phyloP scores from a whole-genome alignment of 2,888 invertebrate species.

The Peribatodes rhomboidaria region DNA sequence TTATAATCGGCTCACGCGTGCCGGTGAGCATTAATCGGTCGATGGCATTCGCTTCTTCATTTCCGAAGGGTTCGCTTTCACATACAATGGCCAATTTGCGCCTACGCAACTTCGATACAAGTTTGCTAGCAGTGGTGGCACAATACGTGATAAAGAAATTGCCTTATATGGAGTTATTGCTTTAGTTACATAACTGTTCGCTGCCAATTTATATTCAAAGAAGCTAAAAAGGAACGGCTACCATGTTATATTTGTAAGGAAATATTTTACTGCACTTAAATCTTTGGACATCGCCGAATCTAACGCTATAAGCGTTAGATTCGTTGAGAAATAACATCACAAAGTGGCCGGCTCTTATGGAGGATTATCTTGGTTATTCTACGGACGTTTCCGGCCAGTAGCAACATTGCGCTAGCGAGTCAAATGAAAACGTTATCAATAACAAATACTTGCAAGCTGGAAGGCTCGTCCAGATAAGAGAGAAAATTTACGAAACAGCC shows the following conservation, averaged over 20 bases:
- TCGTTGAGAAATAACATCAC: constrained; percentile 1
- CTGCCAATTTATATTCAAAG: constrained; percentile 45
- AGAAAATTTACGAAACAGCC: constrained; percentile 56
- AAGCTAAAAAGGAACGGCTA: constrained; percentile 44
- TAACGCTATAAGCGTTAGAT: neutral
- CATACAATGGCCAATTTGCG: constrained; percentile 50
- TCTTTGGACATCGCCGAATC: neutral
- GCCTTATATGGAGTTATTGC: constrained; percentile 47
- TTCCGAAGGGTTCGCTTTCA: constrained; percentile 45
- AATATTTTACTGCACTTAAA: constrained; percentile 25
- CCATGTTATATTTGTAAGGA: constrained; percentile 37
- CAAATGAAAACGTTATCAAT: constrained; percentile 42
- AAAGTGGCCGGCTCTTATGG: neutral
- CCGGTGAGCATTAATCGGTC: constrained; percentile 38
- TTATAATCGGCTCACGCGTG: constrained; percentile 39
- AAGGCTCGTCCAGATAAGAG: constrained; percentile 53
- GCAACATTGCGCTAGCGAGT: constrained; percentile 7
- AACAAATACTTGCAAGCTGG: constrained; percentile 49
- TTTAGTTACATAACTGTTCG: constrained; percentile 45
- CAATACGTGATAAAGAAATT: constrained; percentile 49
- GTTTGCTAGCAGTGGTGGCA: constrained; percentile 44
- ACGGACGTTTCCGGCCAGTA: constrained; percentile 7
- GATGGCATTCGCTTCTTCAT: constrained; percentile 42
- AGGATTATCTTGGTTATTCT: constrained; percentile 5
- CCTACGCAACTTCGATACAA: constrained; percentile 48